Evolutionary conservation across 1,140 invertebrate genomes (phyloP).

Genomic region (Sarcophaga peregrina): DNA sequence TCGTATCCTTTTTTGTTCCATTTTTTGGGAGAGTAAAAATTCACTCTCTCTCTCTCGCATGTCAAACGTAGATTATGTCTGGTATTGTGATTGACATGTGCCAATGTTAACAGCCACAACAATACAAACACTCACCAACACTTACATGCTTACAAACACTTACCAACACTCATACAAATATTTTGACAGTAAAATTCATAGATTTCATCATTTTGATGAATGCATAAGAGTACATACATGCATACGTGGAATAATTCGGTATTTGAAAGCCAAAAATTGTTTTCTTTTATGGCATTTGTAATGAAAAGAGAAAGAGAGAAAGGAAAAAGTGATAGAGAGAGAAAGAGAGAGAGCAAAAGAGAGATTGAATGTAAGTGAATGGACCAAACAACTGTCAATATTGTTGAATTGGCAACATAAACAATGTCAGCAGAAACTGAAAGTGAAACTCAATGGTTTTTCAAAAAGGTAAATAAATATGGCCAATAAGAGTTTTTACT

Average conservation of each 20-base stretch:
- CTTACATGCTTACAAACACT: neutral
- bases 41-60: conserved; percentile 23
- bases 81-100: conserved; percentile 36
- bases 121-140: too few relatives aligned
- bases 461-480: conserved; percentile 12
- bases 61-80: conserved; percentile 40
- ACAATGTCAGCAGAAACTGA: conserved; percentile 38
- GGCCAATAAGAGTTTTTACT: neutral
- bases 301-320: too few relatives aligned
- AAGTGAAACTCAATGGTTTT: conserved; percentile 39
- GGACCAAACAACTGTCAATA: too few relatives aligned
- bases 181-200: conserved; percentile 13
- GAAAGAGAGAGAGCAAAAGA: too few relatives aligned
- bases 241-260: too few relatives aligned
- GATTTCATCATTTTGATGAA: conserved; percentile 19
- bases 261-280: too few relatives aligned
- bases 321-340: too few relatives aligned
- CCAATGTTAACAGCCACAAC: too few relatives aligned
- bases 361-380: too few relatives aligned
- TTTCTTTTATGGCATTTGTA: too few relatives aligned
- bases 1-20: too few relatives aligned
- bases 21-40: too few relatives aligned
- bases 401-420: conserved; percentile 35
- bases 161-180: conserved; percentile 6
- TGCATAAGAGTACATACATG: neutral